Conservation (phyloP, 2,113 vertebrate genomes). For the Scophthalmus maximus region DNA sequence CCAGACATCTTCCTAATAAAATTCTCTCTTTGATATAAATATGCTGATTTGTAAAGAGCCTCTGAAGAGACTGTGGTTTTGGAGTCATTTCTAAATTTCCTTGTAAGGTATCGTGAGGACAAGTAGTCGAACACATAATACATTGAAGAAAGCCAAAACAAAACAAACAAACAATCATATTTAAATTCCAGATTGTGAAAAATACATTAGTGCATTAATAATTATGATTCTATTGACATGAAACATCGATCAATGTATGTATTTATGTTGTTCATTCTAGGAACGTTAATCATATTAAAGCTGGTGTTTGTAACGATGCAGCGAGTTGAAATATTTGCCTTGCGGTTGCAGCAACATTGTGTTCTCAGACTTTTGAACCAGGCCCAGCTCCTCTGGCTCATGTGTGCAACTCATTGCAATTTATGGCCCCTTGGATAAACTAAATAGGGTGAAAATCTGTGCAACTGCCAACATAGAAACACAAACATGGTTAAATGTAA, state of each 20-base stretch:
- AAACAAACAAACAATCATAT: constrained; percentile 3
- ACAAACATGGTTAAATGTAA: background rate
- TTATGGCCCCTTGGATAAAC: constrained; percentile 35
- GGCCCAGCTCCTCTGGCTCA: constrained; percentile 10
- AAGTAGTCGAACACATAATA: background rate
- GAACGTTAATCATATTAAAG: constrained; percentile 1
- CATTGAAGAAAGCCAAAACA: background rate
- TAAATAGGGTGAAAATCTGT: background rate
- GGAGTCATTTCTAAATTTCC: constrained; percentile 5
- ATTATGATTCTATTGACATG: background rate
- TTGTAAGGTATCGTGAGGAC: background rate
- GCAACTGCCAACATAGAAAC: constrained; percentile 19
- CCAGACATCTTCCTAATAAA: constrained; percentile 67
- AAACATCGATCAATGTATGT: background rate
- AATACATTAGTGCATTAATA: background rate
- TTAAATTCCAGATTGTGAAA: too few relatives aligned
- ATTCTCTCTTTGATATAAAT: constrained; percentile 52
- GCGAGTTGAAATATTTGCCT: constrained; percentile 16
- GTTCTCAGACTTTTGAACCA: constrained; percentile 18
- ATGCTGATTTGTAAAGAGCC: constrained; percentile 6
- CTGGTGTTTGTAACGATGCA: background rate
- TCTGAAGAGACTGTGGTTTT: constrained; percentile 6
- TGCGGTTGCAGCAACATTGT: background rate
- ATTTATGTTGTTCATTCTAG: background rate
- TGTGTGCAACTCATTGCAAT: constrained; percentile 15